Evolutionary conservation across 2,888 invertebrate species (phyloP).

Genomic region (Drosophila rellima): DNA sequence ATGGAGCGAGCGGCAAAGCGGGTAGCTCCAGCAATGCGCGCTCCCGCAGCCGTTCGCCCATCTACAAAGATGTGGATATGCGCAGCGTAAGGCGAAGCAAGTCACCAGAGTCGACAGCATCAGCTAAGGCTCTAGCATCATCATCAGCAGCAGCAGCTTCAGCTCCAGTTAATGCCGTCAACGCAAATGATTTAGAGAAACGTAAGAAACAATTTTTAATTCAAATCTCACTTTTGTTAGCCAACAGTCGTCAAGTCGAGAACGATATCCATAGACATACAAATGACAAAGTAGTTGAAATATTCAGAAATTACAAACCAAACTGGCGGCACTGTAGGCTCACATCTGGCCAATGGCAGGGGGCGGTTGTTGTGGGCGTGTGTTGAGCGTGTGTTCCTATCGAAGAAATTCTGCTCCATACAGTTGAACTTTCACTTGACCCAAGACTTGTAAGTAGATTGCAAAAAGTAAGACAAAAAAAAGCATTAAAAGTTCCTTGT

Average conservation of each 20-base stretch:
- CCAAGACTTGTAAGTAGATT: constrained; percentile 30
- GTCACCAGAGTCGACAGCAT: constrained; percentile 55
- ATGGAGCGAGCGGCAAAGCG: constrained; percentile 27
- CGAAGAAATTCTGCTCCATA: constrained; percentile 27
- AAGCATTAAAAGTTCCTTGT: neutral
- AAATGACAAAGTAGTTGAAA: constrained; percentile 67
- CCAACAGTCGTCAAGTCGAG: constrained; percentile 49
- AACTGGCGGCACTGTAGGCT: constrained; percentile 71
- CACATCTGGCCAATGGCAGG: constrained; percentile 34
- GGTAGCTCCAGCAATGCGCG: constrained; percentile 44
- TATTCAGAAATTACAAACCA: constrained; percentile 74
- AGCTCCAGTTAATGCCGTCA: constrained; percentile 50
- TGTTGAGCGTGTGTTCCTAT: constrained; percentile 29
- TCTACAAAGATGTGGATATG: constrained; percentile 77
- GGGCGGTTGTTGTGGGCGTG: constrained; percentile 41
- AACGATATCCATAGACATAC: constrained; percentile 32
- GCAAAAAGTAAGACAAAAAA: constrained; percentile 22
- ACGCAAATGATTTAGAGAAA: constrained; percentile 84
- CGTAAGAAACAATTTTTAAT: constrained; percentile 84
- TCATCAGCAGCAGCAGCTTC: constrained; percentile 39
- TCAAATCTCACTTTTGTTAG: constrained; percentile 75
- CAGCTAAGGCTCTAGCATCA: constrained; percentile 27
- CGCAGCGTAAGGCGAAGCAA: constrained; percentile 62
- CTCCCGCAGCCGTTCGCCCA: constrained; percentile 84
- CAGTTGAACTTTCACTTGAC: constrained; percentile 15